Conservation (phyloP, 2,113 vertebrate species). For the Regulus satrapa region DNA sequence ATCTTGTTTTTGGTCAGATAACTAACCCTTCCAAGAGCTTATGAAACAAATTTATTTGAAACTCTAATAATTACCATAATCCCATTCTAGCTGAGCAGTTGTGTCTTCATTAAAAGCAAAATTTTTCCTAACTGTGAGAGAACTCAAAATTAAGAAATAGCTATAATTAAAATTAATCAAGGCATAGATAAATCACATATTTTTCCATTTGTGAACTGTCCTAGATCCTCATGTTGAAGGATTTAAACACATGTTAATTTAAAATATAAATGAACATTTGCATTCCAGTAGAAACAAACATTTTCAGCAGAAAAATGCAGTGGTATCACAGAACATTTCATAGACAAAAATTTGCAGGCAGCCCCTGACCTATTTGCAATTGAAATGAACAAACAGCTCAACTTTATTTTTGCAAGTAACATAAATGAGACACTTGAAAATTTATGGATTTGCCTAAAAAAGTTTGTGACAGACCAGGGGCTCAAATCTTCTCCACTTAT, state of each 20-base stretch:
- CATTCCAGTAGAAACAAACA: not conserved
- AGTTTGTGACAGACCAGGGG: not conserved
- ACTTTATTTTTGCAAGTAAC: not conserved
- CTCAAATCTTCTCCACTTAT: not conserved
- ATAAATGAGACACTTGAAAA: not conserved
- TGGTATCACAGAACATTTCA: not conserved
- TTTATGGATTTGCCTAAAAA: not conserved
- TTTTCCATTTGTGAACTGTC: not conserved
- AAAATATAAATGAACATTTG: not conserved
- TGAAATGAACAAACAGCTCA: not conserved
- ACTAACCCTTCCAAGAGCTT: slow-evolving; percentile 62
- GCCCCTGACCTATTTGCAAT: not conserved
- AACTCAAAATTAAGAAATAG: slow-evolving; percentile 59
- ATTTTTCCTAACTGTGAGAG: slow-evolving; percentile 54
- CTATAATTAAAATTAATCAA: slow-evolving; percentile 55
- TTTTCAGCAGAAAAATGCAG: not conserved
- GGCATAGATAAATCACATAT: not conserved
- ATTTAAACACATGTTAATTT: not conserved
- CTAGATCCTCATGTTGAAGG: not conserved
- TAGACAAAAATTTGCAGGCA: not conserved
- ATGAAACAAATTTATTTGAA: slow-evolving; percentile 55
- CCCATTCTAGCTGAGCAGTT: slow-evolving; percentile 46
- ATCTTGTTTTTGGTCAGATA: slow-evolving; percentile 69
- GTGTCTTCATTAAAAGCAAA: slow-evolving; percentile 51
- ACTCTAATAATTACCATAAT: slow-evolving; percentile 67